Conservation (phyloP, 2,113 vertebrate genomes). For the Synchiropus splendidus region DNA sequence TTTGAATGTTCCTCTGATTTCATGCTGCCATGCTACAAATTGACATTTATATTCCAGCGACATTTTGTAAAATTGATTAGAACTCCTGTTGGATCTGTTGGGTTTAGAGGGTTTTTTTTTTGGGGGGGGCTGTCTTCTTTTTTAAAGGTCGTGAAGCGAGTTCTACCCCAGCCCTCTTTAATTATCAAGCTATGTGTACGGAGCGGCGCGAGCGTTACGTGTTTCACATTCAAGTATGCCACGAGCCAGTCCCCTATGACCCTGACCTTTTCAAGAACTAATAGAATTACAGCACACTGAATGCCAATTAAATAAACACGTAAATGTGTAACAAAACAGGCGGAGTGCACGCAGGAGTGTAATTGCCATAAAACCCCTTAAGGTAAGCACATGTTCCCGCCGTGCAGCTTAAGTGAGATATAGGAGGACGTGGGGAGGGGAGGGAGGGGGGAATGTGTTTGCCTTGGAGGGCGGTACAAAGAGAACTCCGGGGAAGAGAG, state of each 20-base stretch:
- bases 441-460: constrained; percentile 11
- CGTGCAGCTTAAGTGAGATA: constrained; percentile 32
- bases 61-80: constrained; percentile 28
- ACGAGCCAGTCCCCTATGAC: constrained; percentile 49
- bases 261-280: constrained; percentile 59
- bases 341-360: constrained; percentile 37
- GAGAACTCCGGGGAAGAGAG: constrained; percentile 16
- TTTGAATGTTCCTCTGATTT: no score
- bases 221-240: constrained; percentile 24
- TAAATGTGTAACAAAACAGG: constrained; percentile 48
- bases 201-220: constrained; percentile 15
- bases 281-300: constrained; percentile 56
- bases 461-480: constrained; percentile 7
- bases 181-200: constrained; percentile 23
- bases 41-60: constrained; percentile 26
- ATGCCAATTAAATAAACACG: constrained; percentile 63
- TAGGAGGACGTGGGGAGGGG: constrained; percentile 14
- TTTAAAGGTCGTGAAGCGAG: constrained; percentile 28
- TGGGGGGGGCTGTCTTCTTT: constrained; percentile 12
- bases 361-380: constrained; percentile 54
- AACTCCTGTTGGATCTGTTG: constrained; percentile 7
- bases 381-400: constrained; percentile 62
- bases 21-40: no score
- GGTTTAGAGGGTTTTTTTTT: constrained; percentile 13
- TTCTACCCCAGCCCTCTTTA: constrained; percentile 18